Percentiles rank a stretch among this genome's conserved stretches.
Conservation (phyloP, 2,888 invertebrate genomes). For the Junonia oenone region DNA sequence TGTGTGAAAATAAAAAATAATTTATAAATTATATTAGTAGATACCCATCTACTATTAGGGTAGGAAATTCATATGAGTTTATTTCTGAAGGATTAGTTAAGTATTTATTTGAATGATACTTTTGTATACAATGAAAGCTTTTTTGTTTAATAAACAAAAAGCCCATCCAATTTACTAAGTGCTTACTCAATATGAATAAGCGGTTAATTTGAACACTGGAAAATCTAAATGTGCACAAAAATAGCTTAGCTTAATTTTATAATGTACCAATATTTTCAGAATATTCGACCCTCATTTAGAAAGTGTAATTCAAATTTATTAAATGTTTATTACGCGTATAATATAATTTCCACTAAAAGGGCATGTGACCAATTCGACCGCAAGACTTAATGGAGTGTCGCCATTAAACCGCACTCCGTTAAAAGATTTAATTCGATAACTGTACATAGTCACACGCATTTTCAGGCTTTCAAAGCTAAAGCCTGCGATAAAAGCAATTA, state of each 20-base stretch:
- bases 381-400: slow-evolving; percentile 34
- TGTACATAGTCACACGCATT: slow-evolving; percentile 53
- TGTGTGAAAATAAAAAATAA: no score
- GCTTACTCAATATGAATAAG: no score
- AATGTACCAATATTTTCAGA: background rate
- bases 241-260: background rate
- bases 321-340: slow-evolving; percentile 9
- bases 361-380: slow-evolving; percentile 28
- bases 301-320: slow-evolving; percentile 8
- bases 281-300: background rate
- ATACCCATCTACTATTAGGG: no score
- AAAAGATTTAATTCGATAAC: slow-evolving; percentile 62
- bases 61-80: no score
- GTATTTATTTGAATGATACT: no score
- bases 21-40: no score
- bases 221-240: slow-evolving; percentile 1
- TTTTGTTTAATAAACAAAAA: no score
- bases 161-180: no score
- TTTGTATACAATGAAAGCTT: no score
- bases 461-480: slow-evolving; percentile 59
- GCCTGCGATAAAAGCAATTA: slow-evolving; percentile 71
- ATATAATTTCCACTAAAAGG: slow-evolving; percentile 26
- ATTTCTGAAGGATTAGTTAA: no score
- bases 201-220: background rate
- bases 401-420: slow-evolving; percentile 37